Evolutionary conservation across 1,140 invertebrate genomes (phyloP), one percentile per base, ranked within the genome.

Genomic region (Hydropsyche tenuis): DNA sequence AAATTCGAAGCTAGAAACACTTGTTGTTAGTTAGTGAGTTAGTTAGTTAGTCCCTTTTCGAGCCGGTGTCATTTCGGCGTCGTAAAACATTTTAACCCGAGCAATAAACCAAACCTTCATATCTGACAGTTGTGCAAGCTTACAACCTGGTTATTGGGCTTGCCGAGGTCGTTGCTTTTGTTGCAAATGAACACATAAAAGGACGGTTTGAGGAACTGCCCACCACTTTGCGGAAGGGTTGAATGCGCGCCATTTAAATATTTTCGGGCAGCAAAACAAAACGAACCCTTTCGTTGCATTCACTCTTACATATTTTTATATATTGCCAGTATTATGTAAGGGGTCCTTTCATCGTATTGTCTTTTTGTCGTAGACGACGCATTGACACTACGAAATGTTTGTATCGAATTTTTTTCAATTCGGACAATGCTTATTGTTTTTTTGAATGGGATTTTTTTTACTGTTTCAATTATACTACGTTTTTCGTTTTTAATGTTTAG

Each of bases 101-200:
- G 63, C 62, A 73, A 73, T 73, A 73, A 73, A 64, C 25, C 51
- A 65, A 73, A 73, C 71, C 56, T 64, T 73, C 71, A 73, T 65
- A 73, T 65, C 71, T 73, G 71, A 73, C 71, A 73, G 71, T 73
- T 73, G 71, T 53, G 23, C 37, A 60, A 53, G 63, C 71, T 65
- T 64, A 63, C 71, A 66, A 22, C 12, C 62, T 66, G 62, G 20
- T 73, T 73, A 73, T 73, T 73, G 60, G 45, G 70, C 16, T 16
- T 62, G 12, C 30, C 23, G 45, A 65, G 45, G 71, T 42, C 45
- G 25, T 73, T 66, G 64, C 71, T 56, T 73, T 73, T 73, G 71
- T 73, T 73, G 71, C 63, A 73, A 65, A 73, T 73, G 70, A 73
- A 73, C 62, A 22, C 71, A 73, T 73, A 73, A 73, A 73, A 63